phyloP scores from a whole-genome alignment of 2,797 vertebrate genomes.

The Sebastes kiyomatsui region DNA sequence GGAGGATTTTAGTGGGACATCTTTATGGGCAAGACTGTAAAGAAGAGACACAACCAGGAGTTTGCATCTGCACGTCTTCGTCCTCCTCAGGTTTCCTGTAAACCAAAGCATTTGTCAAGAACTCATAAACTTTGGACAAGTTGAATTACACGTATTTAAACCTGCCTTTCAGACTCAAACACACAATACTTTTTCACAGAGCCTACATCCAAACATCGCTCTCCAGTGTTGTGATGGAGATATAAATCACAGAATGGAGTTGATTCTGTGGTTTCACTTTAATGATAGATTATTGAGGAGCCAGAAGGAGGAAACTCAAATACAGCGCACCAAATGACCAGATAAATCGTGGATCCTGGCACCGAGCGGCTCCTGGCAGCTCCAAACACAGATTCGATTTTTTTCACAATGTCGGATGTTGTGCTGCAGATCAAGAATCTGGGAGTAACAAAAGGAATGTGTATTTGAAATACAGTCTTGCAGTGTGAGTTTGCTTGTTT shows the following conservation, averaged over 20 bases:
- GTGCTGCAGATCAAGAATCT: conserved; percentile 21
- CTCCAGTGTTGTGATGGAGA: conserved; percentile 12
- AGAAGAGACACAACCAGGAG: conserved; percentile 1
- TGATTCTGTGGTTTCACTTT: conserved; percentile 47
- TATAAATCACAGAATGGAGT: conserved; percentile 49
- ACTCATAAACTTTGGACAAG: conserved; percentile 44
- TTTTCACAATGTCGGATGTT: conserved; percentile 35
- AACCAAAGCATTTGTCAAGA: conserved; percentile 32
- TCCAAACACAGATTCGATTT: conserved; percentile 28
- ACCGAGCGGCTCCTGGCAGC: conserved; percentile 20
- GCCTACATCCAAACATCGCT: conserved; percentile 36
- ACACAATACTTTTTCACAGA: conserved; percentile 33
- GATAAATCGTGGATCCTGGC: conserved; percentile 50
- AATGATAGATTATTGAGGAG: conserved; percentile 36
- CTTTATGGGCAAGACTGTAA: conserved; percentile 3
- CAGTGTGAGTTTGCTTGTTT: background rate
- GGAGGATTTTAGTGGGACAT: background rate
- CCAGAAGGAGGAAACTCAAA: conserved; percentile 23
- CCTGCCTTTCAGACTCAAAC: conserved; percentile 19
- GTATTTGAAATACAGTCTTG: conserved; percentile 3
- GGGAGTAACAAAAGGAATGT: conserved; percentile 18
- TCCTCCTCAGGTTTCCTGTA: conserved; percentile 27
- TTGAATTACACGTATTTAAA: conserved; percentile 49
- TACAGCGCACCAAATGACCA: background rate
- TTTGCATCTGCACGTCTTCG: conserved; percentile 1